These are phyloP conservation scores for Agrypnus murinus DNA, from an alignment of 2,888 invertebrate species.

Conservation along the genomic window DNA sequence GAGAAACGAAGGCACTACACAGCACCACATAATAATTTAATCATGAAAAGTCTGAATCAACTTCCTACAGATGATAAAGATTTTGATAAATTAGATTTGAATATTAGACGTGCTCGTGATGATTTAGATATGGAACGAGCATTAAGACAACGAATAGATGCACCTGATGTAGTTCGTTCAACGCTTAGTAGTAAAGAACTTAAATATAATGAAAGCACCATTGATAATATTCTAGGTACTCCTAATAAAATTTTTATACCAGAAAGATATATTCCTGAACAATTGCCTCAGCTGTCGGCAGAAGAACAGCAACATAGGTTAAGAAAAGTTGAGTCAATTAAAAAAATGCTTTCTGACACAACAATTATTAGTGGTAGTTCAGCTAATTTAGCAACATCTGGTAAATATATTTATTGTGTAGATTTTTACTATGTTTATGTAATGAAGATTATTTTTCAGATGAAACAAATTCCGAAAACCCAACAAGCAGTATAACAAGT, in stretches of 20 bases:
- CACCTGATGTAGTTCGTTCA: conserved; percentile 91
- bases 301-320: conserved; percentile 89
- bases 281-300: conserved; percentile 88
- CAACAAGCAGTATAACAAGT: conserved; percentile 66
- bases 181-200: conserved; percentile 80
- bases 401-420: conserved; percentile 33
- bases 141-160: conserved; percentile 82
- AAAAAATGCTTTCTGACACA: conserved; percentile 90
- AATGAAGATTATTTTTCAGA: conserved; percentile 53
- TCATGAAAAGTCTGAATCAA: conserved; percentile 67
- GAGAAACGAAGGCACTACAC: conserved; percentile 92
- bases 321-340: conserved; percentile 93
- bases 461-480: conserved; percentile 59
- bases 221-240: conserved; percentile 89
- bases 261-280: conserved; percentile 93
- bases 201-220: conserved; percentile 85
- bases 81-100: conserved; percentile 63
- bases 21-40: conserved; percentile 78
- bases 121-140: conserved; percentile 92
- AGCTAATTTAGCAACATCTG: conserved; percentile 60
- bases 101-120: conserved; percentile 81
- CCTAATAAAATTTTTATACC: conserved; percentile 94
- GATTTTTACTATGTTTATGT: conserved; percentile 15
- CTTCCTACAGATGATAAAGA: conserved; percentile 63
- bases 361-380: conserved; percentile 71